These are phyloP conservation scores for Eclectus roratus DNA, from an alignment of 2,113 vertebrate species.

Conservation along the genomic window DNA sequence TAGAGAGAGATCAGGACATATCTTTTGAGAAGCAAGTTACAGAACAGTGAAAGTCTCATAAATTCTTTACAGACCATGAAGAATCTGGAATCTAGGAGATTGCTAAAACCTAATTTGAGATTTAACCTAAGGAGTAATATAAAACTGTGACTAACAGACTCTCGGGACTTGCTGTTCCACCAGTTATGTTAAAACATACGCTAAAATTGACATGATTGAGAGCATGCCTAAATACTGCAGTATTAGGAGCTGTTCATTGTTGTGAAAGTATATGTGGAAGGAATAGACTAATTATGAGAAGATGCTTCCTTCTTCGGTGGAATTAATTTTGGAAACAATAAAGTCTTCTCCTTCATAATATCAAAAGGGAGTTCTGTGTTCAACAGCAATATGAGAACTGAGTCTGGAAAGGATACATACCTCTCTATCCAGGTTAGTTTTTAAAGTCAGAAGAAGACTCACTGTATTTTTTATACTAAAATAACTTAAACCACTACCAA, in stretches of 20 bases:
- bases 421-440: not conserved
- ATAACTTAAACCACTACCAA: not conserved
- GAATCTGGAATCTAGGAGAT: not conserved
- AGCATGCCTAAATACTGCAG: not conserved
- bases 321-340: not conserved
- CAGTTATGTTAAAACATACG: not conserved
- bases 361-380: not conserved
- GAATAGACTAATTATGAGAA: not conserved
- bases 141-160: constrained; percentile 7
- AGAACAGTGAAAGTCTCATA: not conserved
- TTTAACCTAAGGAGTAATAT: not conserved
- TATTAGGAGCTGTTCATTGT: not conserved
- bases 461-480: not conserved
- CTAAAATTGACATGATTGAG: not conserved
- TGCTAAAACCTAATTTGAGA: not conserved
- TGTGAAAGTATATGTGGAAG: not conserved
- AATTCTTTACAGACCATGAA: not conserved
- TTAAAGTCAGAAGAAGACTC: not conserved
- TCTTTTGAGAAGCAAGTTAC: not conserved
- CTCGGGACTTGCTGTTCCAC: not conserved
- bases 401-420: not conserved
- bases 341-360: not conserved
- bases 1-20: not conserved
- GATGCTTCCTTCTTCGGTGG: not conserved
- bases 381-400: not conserved